These are phyloP conservation scores for Gallinago nigripennis DNA, from an alignment of 2,797 vertebrate genomes.

Conservation along the genomic window DNA sequence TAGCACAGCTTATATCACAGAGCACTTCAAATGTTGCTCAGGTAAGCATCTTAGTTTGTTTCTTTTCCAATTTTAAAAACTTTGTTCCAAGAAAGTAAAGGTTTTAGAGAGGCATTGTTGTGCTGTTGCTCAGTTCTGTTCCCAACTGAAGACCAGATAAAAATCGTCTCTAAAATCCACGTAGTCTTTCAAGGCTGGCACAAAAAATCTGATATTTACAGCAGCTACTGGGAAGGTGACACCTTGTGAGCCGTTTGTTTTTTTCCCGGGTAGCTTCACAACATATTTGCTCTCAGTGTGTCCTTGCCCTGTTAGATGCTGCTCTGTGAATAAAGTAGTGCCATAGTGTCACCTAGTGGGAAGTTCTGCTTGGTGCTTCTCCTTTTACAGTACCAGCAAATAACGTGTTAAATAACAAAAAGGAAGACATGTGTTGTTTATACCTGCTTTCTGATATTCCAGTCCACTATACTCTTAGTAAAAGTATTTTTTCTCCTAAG, in stretches of 20 bases:
- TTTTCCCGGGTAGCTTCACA: not conserved
- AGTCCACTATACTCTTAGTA: not conserved
- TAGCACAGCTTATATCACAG: not conserved
- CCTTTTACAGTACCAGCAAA: not conserved
- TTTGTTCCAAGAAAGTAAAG: not conserved
- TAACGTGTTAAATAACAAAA: not conserved
- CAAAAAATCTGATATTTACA: not conserved
- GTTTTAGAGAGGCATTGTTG: not conserved
- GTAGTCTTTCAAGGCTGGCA: not conserved
- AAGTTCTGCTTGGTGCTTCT: not conserved
- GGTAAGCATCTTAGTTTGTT: not conserved
- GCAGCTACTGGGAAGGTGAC: not conserved
- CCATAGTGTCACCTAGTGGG: constrained; percentile 40
- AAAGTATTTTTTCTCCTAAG: not conserved
- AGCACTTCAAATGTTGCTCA: not conserved
- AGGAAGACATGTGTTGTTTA: not conserved
- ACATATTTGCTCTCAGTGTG: not conserved
- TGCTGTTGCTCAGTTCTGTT: not conserved
- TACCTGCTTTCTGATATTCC: not conserved
- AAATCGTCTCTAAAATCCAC: not conserved
- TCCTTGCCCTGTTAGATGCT: not conserved
- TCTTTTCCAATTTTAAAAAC: not conserved
- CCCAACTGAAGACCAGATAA: not conserved
- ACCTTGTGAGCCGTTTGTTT: not conserved
- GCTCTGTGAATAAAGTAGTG: not conserved